Evolutionary conservation across 2,113 vertebrate species (phyloP), one percentile per base, ranked within the genome.

Genomic region (Illadopsis cleaveri): DNA sequence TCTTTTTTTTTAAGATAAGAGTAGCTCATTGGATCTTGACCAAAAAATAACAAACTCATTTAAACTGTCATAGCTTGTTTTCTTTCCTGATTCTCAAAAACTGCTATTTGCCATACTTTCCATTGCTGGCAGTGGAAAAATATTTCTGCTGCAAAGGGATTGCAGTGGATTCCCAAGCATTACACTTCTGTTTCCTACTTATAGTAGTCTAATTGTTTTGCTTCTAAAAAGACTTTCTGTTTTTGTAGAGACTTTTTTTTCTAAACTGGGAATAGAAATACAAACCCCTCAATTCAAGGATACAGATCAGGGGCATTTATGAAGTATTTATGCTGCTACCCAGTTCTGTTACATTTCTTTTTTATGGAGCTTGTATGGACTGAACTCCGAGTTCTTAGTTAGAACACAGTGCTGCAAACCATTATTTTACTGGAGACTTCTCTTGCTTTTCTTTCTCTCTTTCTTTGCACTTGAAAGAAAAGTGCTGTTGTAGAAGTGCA

Each of bases 291-390:
- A 69, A 30, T 23, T 75, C 51, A 86, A 44, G 51, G 37, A 31
- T 51, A 44, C 42, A 68, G 82, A 50, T 75, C 51, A 75, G 82
- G 78, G 65, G 38, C 75, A 83, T 82, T 87, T 31, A 4, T 80
- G 71, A 96, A 61, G 21, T 96, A 48, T 90, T 84, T 93, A 42
- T 92, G 95, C 91, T 97, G 94, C 93, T 96, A 83, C n/a, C 57
- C 75, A 61, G 50, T 89, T 95, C 62, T 85, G 60, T 92, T 89
- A 76, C 22, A 33, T 72, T 89, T 96, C 77, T 90, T 86, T 86
- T 93, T 92, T 72, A 42, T 76, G 62, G 51, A 64, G 56, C 30
- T 62, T 81, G 45, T 62, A 54, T 35, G 78, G 50, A 37, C 33
- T 33, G 56, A 82, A n/a, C 11, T 79, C n/a, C 12, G 40, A 88